Conservation (phyloP, 2,888 invertebrate species). For the Vannuccia rotundouncinata region DNA sequence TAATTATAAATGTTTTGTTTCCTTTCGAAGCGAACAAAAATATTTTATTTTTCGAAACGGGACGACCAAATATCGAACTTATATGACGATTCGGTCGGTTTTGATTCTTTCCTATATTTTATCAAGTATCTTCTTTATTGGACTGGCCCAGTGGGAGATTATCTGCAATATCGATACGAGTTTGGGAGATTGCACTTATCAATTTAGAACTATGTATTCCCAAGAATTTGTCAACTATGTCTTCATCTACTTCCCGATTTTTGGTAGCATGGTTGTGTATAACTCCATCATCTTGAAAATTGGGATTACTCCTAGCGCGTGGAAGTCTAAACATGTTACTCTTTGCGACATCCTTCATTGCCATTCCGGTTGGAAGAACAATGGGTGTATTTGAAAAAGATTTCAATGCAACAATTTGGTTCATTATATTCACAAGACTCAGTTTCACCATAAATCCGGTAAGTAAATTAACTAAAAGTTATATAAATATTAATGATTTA, state of each 20-base stretch:
- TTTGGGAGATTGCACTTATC: neutral
- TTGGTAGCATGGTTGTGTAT: neutral
- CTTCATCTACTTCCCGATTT: neutral
- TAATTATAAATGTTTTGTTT: neutral
- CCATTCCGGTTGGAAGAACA: neutral
- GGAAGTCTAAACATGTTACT: neutral
- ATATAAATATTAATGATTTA: no score
- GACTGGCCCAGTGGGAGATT: neutral
- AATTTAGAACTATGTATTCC: neutral
- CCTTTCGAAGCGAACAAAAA: neutral
- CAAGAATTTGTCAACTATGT: neutral
- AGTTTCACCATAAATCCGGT: neutral
- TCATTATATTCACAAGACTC: neutral
- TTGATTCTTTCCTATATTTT: neutral
- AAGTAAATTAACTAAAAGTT: no score
- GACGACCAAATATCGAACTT: neutral
- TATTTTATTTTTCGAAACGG: neutral
- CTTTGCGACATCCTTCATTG: neutral
- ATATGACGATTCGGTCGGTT: neutral
- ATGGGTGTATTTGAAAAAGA: neutral
- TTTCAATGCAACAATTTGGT: neutral
- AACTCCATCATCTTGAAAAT: no score
- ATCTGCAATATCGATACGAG: neutral
- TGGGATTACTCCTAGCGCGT: no score
- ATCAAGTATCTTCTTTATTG: neutral